Percentiles rank a stretch among this genome's conserved stretches.
Conservation (phyloP, 2,888 invertebrate genomes). For the Drosophila planitibia region DNA sequence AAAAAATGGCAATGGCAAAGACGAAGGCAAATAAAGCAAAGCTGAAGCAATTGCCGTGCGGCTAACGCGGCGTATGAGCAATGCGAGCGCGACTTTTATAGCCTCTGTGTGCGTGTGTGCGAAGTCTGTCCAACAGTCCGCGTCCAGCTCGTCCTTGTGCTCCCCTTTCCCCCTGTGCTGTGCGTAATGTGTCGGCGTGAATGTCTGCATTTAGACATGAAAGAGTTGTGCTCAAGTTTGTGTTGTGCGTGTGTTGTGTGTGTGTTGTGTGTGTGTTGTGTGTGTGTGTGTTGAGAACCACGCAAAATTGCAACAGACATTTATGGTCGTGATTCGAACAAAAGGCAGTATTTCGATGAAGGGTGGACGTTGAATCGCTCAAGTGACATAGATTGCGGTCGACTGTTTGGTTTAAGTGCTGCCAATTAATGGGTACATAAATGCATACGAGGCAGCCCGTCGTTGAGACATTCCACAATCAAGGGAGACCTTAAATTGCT, state of each 20-base stretch:
- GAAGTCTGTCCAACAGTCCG: slow-evolving; percentile 12
- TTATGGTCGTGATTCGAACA: slow-evolving; percentile 52
- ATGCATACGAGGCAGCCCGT: neutral
- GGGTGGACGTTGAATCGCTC: neutral
- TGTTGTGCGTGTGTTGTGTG: slow-evolving; percentile 1
- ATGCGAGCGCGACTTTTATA: slow-evolving; percentile 67
- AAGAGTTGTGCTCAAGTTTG: slow-evolving; percentile 38
- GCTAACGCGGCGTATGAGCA: slow-evolving; percentile 71
- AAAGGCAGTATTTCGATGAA: neutral
- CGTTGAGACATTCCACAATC: neutral
- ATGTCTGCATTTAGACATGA: slow-evolving; percentile 66
- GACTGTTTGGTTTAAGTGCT: slow-evolving; percentile 36
- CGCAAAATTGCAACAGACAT: slow-evolving; percentile 32
- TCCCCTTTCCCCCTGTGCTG: neutral
- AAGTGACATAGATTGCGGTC: slow-evolving; percentile 19
- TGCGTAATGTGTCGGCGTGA: slow-evolving; percentile 60
- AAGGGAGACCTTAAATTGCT: neutral
- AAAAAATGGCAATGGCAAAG: slow-evolving; percentile 1
- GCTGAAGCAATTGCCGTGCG: slow-evolving; percentile 63
- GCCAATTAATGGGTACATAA: slow-evolving; percentile 11
- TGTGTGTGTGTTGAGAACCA: slow-evolving; percentile 9
- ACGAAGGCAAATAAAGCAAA: slow-evolving; percentile 53
- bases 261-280: slow-evolving; percentile 10
- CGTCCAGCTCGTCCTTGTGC: slow-evolving; percentile 7
- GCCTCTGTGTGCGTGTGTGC: slow-evolving; percentile 55